These are phyloP conservation scores for Phrixothrix hirtus DNA, from an alignment of 2,888 invertebrate genomes.

Conservation along the genomic window DNA sequence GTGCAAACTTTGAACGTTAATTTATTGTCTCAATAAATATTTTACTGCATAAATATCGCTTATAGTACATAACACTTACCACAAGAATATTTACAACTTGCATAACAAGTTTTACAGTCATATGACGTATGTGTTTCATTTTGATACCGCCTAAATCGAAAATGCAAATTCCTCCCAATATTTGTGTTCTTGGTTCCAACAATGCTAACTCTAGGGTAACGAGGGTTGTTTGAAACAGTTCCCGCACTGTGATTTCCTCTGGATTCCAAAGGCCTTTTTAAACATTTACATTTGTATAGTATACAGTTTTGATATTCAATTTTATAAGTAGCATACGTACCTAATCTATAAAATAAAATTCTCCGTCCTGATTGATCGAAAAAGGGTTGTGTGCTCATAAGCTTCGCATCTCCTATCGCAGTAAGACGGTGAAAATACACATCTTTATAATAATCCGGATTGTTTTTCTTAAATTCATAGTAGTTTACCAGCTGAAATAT, in stretches of 20 bases:
- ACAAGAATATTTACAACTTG: slow-evolving; percentile 72
- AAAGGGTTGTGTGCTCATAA: slow-evolving; percentile 76
- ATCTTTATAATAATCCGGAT: slow-evolving; percentile 69
- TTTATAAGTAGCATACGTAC: slow-evolving; percentile 52
- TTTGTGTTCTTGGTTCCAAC: slow-evolving; percentile 74
- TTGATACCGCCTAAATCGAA: slow-evolving; percentile 75
- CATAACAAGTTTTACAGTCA: slow-evolving; percentile 71
- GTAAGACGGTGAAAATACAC: slow-evolving; percentile 68
- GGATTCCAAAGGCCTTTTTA: slow-evolving; percentile 83
- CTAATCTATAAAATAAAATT: slow-evolving; percentile 72
- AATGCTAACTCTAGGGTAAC: slow-evolving; percentile 73
- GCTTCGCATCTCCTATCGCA: slow-evolving; percentile 68
- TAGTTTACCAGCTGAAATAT: slow-evolving; percentile 74
- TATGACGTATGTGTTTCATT: slow-evolving; percentile 71
- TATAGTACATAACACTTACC: no score
- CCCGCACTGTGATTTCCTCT: slow-evolving; percentile 65
- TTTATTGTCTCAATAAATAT: no score
- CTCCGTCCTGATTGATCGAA: slow-evolving; percentile 74
- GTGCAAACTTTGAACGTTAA: no score
- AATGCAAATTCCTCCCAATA: slow-evolving; percentile 75
- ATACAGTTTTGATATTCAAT: no score
- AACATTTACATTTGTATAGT: no score
- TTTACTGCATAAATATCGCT: no score
- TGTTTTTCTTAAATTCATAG: slow-evolving; percentile 72
- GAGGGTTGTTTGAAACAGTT: slow-evolving; percentile 73